Conservation (phyloP, 1,140 invertebrate species). For the Drosophila nikananu region DNA sequence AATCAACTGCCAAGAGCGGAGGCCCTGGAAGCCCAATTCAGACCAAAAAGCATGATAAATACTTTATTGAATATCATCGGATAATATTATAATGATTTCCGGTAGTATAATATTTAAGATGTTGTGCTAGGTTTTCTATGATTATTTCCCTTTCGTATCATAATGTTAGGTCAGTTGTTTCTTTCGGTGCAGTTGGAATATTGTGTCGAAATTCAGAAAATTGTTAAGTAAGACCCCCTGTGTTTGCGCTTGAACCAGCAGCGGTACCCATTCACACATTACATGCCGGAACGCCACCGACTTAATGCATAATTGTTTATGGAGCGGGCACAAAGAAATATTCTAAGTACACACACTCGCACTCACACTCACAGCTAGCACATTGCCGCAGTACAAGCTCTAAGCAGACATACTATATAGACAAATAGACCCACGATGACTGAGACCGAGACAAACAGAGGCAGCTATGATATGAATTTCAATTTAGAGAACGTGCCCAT, state of each 20-base stretch:
- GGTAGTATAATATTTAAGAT: no score
- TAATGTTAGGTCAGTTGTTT: background rate
- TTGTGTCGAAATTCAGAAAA: conserved; percentile 9
- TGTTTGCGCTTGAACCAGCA: conserved; percentile 18
- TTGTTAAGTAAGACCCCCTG: conserved; percentile 11
- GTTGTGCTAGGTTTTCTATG: background rate
- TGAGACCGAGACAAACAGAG: conserved; percentile 52
- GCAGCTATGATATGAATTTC: conserved; percentile 78
- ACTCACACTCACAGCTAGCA: conserved; percentile 16
- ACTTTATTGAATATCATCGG: background rate
- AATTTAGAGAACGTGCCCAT: conserved; percentile 78
- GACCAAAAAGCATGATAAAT: background rate
- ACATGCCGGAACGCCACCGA: conserved; percentile 66
- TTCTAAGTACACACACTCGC: conserved; percentile 57
- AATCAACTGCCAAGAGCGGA: conserved; percentile 30
- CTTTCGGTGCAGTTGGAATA: conserved; percentile 6
- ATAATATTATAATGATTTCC: background rate
- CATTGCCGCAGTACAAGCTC: conserved; percentile 31
- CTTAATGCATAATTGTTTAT: conserved; percentile 79
- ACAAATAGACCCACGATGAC: conserved; percentile 21
- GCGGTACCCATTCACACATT: conserved; percentile 63
- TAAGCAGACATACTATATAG: conserved; percentile 20
- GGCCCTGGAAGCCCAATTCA: conserved; percentile 26
- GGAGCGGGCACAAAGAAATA: conserved; percentile 73
- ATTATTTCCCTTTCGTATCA: background rate